Evolutionary conservation across 2,113 vertebrate species (phyloP), one percentile per base, ranked within the genome.

Genomic region (Rhynchomys soricoides): DNA sequence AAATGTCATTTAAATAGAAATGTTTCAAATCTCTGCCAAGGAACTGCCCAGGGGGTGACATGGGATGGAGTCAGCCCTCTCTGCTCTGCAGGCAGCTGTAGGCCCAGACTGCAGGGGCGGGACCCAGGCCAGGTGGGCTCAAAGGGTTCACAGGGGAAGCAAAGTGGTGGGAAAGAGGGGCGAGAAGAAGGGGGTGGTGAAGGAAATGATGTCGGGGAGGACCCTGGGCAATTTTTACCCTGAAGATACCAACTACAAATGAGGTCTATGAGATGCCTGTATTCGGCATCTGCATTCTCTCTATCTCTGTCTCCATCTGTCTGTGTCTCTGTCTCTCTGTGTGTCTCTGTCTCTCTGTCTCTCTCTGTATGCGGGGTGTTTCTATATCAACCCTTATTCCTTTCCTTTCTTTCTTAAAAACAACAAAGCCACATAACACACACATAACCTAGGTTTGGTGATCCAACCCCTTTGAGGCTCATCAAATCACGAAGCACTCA

Each of bases 1-100:
- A 98, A 98, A 98, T 98, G 98, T 98, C 98, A 98, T 98, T 98
- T 98, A 97, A 98, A 98, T 97, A 98, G 98, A 98, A 98, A 98
- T 97, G 98, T 98, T 98, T 98, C 98, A 98, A 98, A 98, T 98
- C 98, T 98, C 95, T 97, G 98, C 97, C 62, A 93, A 98, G 97
- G 98, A 97, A 96, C 98, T 97, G 97, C 98, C 98, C 95, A 89
- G 95, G 97, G 97, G 97, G 96, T 93, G 96, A 95, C 71, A n/a
- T 48, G 92, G 95, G 91, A 73, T 22, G 40, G 93, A 92, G 82
- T 59, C 0, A 59, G 90, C 79, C 86, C 88, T 50, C 68, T 12
- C 52, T 3, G 89, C 93, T 94, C 92, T 77, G 92, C 2, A 5
- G 95, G 96, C 87, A 75, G 89, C 91, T 68, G 37, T 1, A 17